Evolutionary conservation across 2,888 invertebrate species (phyloP).

Genomic region (Sialis fuliginosa): DNA sequence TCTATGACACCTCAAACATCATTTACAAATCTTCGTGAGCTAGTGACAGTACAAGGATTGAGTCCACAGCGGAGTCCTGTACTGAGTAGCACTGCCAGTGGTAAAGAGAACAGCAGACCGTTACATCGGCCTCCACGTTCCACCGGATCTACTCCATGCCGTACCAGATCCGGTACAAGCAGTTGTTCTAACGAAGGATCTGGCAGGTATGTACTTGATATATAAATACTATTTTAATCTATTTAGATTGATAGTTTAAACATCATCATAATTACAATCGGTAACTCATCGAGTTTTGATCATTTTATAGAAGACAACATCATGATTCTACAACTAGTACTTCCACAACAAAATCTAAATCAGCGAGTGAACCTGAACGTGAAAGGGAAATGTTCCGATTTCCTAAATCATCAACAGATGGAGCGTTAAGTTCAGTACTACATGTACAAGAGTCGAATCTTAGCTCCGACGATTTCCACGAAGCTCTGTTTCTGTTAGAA

Average conservation of each 20-base stretch:
- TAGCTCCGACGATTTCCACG: slow-evolving; percentile 37
- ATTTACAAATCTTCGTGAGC: slow-evolving; percentile 9
- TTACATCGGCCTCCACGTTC: slow-evolving; percentile 16
- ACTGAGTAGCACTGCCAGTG: slow-evolving; percentile 7
- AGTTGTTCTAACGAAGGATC: too few relatives aligned
- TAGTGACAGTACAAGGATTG: slow-evolving; percentile 4
- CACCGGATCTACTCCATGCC: slow-evolving; percentile 1
- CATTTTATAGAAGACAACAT: too few relatives aligned
- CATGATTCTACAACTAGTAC: neutral
- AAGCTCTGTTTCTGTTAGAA: slow-evolving; percentile 33
- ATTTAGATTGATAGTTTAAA: too few relatives aligned
- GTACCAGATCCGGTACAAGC: neutral
- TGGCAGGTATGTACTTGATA: too few relatives aligned
- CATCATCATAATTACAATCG: too few relatives aligned
- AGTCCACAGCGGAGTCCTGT: slow-evolving; percentile 10
- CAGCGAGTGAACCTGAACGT: slow-evolving; percentile 31
- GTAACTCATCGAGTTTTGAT: too few relatives aligned
- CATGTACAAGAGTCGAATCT: slow-evolving; percentile 36
- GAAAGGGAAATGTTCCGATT: slow-evolving; percentile 33
- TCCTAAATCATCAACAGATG: slow-evolving; percentile 36
- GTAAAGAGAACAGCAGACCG: slow-evolving; percentile 16
- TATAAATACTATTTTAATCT: too few relatives aligned
- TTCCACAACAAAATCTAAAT: slow-evolving; percentile 16
- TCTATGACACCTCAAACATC: slow-evolving; percentile 22
- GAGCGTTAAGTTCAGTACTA: slow-evolving; percentile 35